Percentiles rank a stretch among this genome's conserved stretches.
phyloP scores from a whole-genome alignment of 2,797 vertebrate species.

The Sebastes hopkinsi region DNA sequence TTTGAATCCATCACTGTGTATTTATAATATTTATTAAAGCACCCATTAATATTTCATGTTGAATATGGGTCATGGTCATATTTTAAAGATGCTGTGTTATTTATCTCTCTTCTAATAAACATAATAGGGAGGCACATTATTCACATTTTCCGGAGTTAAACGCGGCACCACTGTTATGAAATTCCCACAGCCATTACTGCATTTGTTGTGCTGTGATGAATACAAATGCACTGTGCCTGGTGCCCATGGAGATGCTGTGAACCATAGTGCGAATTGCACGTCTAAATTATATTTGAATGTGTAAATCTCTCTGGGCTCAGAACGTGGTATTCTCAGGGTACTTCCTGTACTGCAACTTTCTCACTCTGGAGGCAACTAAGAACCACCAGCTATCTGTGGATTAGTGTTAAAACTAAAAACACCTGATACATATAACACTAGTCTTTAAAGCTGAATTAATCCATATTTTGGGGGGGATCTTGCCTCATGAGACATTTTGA shows the following conservation, averaged over 20 bases:
- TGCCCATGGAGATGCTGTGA: slow-evolving; percentile 20
- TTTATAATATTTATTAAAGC: slow-evolving; percentile 16
- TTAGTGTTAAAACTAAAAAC: background rate
- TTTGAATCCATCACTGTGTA: background rate
- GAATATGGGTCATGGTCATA: background rate
- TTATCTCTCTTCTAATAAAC: slow-evolving; percentile 12
- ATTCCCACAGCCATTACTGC: slow-evolving; percentile 24
- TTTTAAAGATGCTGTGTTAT: slow-evolving; percentile 2
- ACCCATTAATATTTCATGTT: slow-evolving; percentile 12
- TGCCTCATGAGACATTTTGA: no score
- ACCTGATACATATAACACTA: background rate
- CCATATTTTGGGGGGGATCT: background rate
- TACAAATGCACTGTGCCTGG: slow-evolving; percentile 32
- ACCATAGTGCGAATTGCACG: slow-evolving; percentile 7
- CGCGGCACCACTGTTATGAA: background rate
- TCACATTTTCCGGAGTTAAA: slow-evolving; percentile 11
- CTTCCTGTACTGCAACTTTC: background rate
- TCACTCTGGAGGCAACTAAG: background rate
- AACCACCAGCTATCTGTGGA: background rate
- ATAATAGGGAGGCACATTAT: background rate
- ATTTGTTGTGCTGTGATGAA: slow-evolving; percentile 43
- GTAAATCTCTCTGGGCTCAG: background rate
- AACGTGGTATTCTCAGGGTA: background rate
- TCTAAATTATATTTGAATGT: slow-evolving; percentile 17
- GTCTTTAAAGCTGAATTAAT: background rate